phyloP scores from a whole-genome alignment of 2,797 vertebrate species.

The Acestrorhynchus altus region DNA sequence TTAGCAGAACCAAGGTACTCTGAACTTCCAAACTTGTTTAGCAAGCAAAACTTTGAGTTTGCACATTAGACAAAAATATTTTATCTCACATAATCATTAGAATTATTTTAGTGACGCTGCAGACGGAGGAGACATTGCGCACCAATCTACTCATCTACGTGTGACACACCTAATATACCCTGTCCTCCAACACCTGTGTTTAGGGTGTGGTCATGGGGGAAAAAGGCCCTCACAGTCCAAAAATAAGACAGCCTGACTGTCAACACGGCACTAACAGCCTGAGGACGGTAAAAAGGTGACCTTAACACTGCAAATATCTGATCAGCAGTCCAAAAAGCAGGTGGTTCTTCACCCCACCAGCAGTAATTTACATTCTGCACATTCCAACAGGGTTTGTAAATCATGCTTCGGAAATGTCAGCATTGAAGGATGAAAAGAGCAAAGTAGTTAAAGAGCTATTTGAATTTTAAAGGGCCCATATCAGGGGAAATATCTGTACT shows the following conservation, averaged over 20 bases:
- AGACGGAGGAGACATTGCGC: not conserved
- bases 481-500: too few relatives aligned
- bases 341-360: constrained; percentile 32
- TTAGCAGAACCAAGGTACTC: not conserved
- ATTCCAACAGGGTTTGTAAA: constrained; percentile 4
- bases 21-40: not conserved
- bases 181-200: constrained; percentile 30
- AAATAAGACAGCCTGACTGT: constrained; percentile 16
- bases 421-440: not conserved
- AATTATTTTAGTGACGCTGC: too few relatives aligned
- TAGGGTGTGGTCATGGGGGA: constrained; percentile 36
- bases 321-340: constrained; percentile 5
- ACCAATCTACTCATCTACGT: not conserved
- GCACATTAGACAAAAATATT: not conserved
- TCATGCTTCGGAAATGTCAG: not conserved
- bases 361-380: constrained; percentile 6
- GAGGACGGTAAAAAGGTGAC: not conserved
- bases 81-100: not conserved
- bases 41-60: not conserved
- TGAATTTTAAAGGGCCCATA: too few relatives aligned
- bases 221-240: not conserved
- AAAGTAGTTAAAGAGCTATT: not conserved
- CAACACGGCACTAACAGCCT: not conserved
- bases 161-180: not conserved
- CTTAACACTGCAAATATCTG: not conserved